A percentile compares a stretch with the other conserved stretches of the same genome.
Conservation (phyloP, 2,797 vertebrate genomes). For the Malacoraja senta region DNA sequence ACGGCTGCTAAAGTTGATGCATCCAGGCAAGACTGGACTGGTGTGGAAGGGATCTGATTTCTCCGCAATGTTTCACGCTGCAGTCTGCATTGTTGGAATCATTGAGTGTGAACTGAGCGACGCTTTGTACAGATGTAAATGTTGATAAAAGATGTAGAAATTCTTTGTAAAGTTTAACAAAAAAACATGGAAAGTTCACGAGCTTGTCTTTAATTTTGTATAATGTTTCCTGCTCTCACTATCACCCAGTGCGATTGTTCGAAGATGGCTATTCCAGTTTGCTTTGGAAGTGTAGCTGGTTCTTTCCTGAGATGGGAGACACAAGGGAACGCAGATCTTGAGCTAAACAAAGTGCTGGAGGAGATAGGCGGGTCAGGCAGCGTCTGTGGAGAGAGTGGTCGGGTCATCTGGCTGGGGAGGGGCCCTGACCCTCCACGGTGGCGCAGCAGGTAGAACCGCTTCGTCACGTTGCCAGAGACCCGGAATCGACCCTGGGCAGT, state of each 20-base stretch:
- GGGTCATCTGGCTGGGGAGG: too few relatives aligned
- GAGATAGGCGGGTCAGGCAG: too few relatives aligned
- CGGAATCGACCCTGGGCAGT: too few relatives aligned
- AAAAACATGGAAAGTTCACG: slow-evolving; percentile 14
- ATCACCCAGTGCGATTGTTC: neutral
- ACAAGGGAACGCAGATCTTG: too few relatives aligned
- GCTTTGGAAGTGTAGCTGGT: neutral
- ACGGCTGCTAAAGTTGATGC: neutral
- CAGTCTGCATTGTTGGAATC: neutral
- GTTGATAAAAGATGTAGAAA: slow-evolving; percentile 25
- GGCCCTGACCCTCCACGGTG: too few relatives aligned
- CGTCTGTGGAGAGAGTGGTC: too few relatives aligned
- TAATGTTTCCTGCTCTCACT: neutral
- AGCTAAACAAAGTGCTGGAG: too few relatives aligned
- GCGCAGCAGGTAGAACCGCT: too few relatives aligned
- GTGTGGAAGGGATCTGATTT: neutral
- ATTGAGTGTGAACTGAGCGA: neutral
- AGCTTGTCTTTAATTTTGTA: neutral
- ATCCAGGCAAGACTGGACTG: neutral
- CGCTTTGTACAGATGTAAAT: neutral
- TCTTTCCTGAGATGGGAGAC: neutral
- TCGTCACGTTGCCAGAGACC: too few relatives aligned
- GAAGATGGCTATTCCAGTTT: neutral
- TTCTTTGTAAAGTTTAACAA: slow-evolving; percentile 28
- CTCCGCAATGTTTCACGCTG: too few relatives aligned